Base-by-base conservation (phyloP, 1,140 invertebrate genomes). In the Macrostomum lignano region DNA sequence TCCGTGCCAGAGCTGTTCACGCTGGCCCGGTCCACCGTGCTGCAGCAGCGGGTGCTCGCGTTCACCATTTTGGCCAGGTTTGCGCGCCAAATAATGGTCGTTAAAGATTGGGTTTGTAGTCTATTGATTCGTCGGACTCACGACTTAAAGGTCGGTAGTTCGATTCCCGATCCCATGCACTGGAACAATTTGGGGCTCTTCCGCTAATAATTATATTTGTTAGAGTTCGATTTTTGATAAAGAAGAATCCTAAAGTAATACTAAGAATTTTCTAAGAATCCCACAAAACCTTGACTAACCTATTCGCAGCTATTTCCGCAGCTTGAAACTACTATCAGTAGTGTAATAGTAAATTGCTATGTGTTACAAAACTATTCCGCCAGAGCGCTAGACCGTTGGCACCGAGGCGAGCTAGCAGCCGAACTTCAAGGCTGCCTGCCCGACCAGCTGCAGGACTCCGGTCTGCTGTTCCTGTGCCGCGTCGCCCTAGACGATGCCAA, bases 1-100 rank as follows among this genome's bases (percentile, higher is more conserved):
- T 71, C 73, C 2, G 46, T 88, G 2, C 70, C 72, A 42, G 79
- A 88, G 60, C 52, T 88, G 0, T 67, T 81, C 44, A 68, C 73
- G 40, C 51, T 84, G 2, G 60, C 46, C 63, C 68, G 60, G 55
- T 72, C 61, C 46, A 69, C 48, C 42, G 63, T 61, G 29, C 50
- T 62, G 19, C 75, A 79, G 44, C 79, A 88, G 51, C 66, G 73
- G 42, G 65, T 69, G 2, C 60, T 73, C 24, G 73, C 75, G 10
- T 51, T 84, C 21, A 67, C 68, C 20, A 72, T 71, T 0, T 53
- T 86, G 15, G 69, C 68, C 5, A 72, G 74, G 36, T 69, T 86
- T 14, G 52, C 82, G 11, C 63, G 67, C 34, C 71, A 74, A 42
- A 67, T 51, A 20, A n/a, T n/a, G n/a, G n/a, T n/a, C n/a, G n/a